These are phyloP conservation scores for Characodon lateralis DNA, from an alignment of 2,797 vertebrate genomes.

Conservation along the genomic window DNA sequence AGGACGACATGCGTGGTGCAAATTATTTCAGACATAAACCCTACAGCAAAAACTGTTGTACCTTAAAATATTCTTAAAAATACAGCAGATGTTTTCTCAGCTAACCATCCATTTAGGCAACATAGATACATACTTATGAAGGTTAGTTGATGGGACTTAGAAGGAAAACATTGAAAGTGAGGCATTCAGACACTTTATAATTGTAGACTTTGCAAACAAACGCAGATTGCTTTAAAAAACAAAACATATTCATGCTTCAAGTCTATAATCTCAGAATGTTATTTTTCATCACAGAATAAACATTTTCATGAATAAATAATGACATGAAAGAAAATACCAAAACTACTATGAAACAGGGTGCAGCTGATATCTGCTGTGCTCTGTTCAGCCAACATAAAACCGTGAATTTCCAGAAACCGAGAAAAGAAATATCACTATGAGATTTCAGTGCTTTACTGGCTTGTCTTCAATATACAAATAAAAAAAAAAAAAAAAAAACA, in stretches of 20 bases:
- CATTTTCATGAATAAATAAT: slow-evolving; percentile 77
- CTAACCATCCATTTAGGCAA: slow-evolving; percentile 41
- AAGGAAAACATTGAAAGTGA: slow-evolving; percentile 52
- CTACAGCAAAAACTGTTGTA: slow-evolving; percentile 42
- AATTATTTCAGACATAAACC: slow-evolving; percentile 32
- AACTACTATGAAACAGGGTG: slow-evolving; percentile 17
- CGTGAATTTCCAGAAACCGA: slow-evolving; percentile 55
- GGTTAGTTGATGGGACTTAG: slow-evolving; percentile 33
- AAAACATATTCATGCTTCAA: slow-evolving; percentile 34
- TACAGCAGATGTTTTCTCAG: slow-evolving; percentile 63
- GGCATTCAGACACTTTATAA: slow-evolving; percentile 60
- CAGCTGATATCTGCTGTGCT: slow-evolving; percentile 43
- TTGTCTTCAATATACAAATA: slow-evolving; percentile 49
- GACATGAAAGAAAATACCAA: slow-evolving; percentile 38
- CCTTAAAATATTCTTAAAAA: slow-evolving; percentile 56
- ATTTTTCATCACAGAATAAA: slow-evolving; percentile 56
- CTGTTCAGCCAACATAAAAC: slow-evolving; percentile 41
- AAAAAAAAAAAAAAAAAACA: slow-evolving; percentile 47
- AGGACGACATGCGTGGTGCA: slow-evolving; percentile 51
- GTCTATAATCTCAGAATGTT: slow-evolving; percentile 65
- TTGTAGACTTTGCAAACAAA: slow-evolving; percentile 41
- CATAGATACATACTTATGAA: slow-evolving; percentile 24
- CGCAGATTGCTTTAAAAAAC: slow-evolving; percentile 15
- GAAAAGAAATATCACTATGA: slow-evolving; percentile 35
- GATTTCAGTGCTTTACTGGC: slow-evolving; percentile 71